Conservation (phyloP, 2,797 vertebrate genomes). For the Carcharodon carcharias region DNA sequence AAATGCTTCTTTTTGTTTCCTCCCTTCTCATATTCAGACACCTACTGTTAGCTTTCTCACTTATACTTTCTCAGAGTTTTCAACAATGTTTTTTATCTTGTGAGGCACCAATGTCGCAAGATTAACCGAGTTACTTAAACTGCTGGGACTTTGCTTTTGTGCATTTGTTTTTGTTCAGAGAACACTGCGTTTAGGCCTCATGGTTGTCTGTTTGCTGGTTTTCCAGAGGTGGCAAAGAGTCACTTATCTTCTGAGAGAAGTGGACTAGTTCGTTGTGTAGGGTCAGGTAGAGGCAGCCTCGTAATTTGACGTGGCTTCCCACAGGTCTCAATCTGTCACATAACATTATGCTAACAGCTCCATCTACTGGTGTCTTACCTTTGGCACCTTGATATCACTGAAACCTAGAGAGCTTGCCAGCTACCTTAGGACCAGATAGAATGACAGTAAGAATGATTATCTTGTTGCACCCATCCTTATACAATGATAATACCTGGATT, state of each 20-base stretch:
- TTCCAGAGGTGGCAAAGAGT: background rate
- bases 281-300: background rate
- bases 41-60: background rate
- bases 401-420: background rate
- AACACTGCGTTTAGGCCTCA: background rate
- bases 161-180: background rate
- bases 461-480: background rate
- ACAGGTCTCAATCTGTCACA: background rate
- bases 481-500: background rate
- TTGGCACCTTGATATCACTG: background rate
- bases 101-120: background rate
- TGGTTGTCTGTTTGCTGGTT: background rate
- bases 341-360: background rate
- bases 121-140: background rate
- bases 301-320: background rate
- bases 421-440: background rate
- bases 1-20: background rate
- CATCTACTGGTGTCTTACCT: background rate
- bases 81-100: background rate
- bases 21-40: background rate
- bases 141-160: background rate
- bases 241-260: no score
- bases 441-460: background rate
- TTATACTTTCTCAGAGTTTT: background rate
- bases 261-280: background rate